These are phyloP conservation scores for Orestias chungarensis DNA, from an alignment of 2,797 vertebrate species.

Conservation along the genomic window DNA sequence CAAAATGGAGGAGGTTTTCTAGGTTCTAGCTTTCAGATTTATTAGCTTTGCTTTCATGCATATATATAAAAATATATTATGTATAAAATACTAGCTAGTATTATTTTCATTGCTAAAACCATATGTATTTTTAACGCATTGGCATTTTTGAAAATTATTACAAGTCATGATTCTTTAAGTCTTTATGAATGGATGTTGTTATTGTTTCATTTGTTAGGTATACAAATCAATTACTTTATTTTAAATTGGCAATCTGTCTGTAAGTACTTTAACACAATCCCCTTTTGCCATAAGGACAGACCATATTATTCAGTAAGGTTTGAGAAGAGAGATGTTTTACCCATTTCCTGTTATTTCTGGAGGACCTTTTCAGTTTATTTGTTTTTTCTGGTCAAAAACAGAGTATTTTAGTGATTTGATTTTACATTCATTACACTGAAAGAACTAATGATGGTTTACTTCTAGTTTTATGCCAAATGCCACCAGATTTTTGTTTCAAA, in stretches of 20 bases:
- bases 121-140: neutral
- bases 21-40: conserved; percentile 41
- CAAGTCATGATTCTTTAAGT: too few species aligned
- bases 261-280: neutral
- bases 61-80: conserved; percentile 27
- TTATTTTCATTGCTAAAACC: neutral
- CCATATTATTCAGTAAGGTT: neutral
- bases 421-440: too few species aligned
- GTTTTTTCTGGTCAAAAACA: too few species aligned
- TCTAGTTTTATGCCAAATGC: neutral
- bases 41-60: conserved; percentile 44
- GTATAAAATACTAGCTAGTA: conserved; percentile 13
- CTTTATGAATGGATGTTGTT: neutral
- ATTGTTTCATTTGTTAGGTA: neutral
- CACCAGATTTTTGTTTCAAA: neutral
- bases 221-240: neutral
- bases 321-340: neutral
- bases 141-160: neutral
- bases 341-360: neutral
- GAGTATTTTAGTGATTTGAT: neutral
- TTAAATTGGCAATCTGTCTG: neutral
- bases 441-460: neutral
- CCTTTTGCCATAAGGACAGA: neutral
- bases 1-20: conserved; percentile 31
- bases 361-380: too few species aligned